Evolutionary conservation across 2,797 vertebrate genomes (phyloP).

Genomic region (Benthosema pterotum): DNA sequence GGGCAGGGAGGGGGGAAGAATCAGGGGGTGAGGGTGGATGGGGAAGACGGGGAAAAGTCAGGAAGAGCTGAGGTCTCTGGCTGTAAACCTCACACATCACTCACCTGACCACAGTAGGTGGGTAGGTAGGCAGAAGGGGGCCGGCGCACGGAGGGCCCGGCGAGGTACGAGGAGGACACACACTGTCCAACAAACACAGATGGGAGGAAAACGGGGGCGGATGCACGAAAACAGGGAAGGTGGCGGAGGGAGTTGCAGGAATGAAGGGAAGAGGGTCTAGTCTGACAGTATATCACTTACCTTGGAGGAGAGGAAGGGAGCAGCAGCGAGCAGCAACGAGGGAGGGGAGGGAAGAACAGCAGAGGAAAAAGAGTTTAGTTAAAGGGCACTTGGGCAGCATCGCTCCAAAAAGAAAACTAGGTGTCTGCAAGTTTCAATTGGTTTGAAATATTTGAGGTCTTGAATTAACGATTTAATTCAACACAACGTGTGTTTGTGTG

Average conservation of each 20-base stretch:
- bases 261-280: constrained; percentile 35
- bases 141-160: constrained; percentile 61
- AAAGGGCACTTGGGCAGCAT: constrained; percentile 57
- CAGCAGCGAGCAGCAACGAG: constrained; percentile 65
- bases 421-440: too few species aligned
- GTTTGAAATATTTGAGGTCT: too few species aligned
- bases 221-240: constrained; percentile 41
- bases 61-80: constrained; percentile 54
- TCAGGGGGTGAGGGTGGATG: constrained; percentile 24
- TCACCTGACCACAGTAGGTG: constrained; percentile 79
- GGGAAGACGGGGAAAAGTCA: constrained; percentile 63
- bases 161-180: constrained; percentile 72
- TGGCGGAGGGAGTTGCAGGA: constrained; percentile 46
- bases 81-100: constrained; percentile 75
- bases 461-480: too few species aligned
- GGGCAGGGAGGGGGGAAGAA: constrained; percentile 45
- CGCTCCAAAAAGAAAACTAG: too few species aligned
- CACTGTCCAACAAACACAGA: constrained; percentile 76
- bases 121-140: constrained; percentile 68
- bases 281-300: constrained; percentile 73
- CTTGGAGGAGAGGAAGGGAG: constrained; percentile 73
- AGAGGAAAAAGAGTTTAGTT: constrained; percentile 67
- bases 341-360: constrained; percentile 36
- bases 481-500: too few species aligned
- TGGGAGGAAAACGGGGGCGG: constrained; percentile 51